Base-by-base conservation (phyloP, 2,113 vertebrate species). In the Dipodomys stephensi region DNA sequence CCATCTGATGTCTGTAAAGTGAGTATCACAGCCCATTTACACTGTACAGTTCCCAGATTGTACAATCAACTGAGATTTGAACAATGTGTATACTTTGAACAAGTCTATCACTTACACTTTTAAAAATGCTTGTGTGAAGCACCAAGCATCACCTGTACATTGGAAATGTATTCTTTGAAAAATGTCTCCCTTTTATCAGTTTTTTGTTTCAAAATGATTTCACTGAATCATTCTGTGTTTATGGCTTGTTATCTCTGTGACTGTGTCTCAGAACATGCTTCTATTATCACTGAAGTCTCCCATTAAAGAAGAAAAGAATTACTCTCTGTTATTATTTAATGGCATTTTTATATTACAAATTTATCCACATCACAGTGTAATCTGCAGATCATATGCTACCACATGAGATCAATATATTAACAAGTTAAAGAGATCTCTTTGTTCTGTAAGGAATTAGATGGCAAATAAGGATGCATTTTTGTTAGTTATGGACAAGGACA, bases 151-250 rank as follows among this genome's bases (percentile, higher is more conserved):
- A 30, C 67, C 53, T 95, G 79, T 88, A 92, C 69, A 72, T 93
- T 94, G 93, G 90, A 98, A 97, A 96, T 25, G 0, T 78, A 95
- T 91, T 92, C n/a, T 94, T 88, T 98, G 94, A 98, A 98, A 98
- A 98, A 98, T 97, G 89, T 84, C 96, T 95, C 79, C 80, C 82
- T 97, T 95, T 97, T 98, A 97, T 97, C 97, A 92, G 82, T 86
- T 96, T 95, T 64, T 57, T 95, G 91, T 96, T 97, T 97, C 82
- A 91, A 94, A 97, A 98, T 96, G 95, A 97, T 98, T 97, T 97
- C 86, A 53, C 79, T 1, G 1, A 57, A 97, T 97, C 90, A 39
- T 76, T 95, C 82, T 94, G 32, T 95, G 95, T 95, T 97, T 97
- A 94, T 96, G 87, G 49, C 82, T 97, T 97, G 84, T 97, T 97